Percentiles rank a stretch among this genome's conserved stretches.
These are phyloP conservation scores for Alviniconcha strummeri DNA, from an alignment of 2,888 invertebrate genomes.

Conservation along the genomic window DNA sequence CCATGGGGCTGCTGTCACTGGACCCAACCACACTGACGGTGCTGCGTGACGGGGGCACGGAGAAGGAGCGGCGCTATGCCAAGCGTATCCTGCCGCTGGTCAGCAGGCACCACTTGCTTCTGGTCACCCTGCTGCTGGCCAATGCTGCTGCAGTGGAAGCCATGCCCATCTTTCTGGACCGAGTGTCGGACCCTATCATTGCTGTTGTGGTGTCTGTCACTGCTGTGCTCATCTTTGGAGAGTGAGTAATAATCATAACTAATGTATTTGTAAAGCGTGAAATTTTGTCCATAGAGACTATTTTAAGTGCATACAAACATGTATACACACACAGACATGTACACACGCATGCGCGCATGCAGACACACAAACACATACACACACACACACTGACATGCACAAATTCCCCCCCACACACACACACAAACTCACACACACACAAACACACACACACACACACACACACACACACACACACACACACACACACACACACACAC, in stretches of 20 bases:
- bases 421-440: too few relatives aligned
- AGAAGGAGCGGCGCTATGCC: conserved; percentile 66
- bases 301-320: too few relatives aligned
- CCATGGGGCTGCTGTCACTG: conserved; percentile 71
- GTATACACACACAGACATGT: too few relatives aligned
- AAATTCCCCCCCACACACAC: too few relatives aligned
- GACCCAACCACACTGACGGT: conserved; percentile 68
- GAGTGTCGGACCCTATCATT: conserved; percentile 68
- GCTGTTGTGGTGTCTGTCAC: conserved; percentile 71
- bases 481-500: too few relatives aligned
- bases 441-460: too few relatives aligned
- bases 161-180: conserved; percentile 72
- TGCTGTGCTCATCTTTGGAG: conserved; percentile 72
- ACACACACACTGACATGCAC: too few relatives aligned
- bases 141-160: conserved; percentile 72
- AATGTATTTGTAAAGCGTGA: too few relatives aligned
- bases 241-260: conserved; percentile 57
- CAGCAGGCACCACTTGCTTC: conserved; percentile 67
- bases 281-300: too few relatives aligned
- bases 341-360: too few relatives aligned
- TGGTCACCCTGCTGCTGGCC: conserved; percentile 71
- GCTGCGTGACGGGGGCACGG: conserved; percentile 67
- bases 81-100: conserved; percentile 68
- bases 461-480: too few relatives aligned
- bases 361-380: too few relatives aligned